Evolutionary conservation across 2,888 invertebrate species (phyloP), one percentile per base, ranked within the genome.

Genomic region (Exocentrus adspersus): DNA sequence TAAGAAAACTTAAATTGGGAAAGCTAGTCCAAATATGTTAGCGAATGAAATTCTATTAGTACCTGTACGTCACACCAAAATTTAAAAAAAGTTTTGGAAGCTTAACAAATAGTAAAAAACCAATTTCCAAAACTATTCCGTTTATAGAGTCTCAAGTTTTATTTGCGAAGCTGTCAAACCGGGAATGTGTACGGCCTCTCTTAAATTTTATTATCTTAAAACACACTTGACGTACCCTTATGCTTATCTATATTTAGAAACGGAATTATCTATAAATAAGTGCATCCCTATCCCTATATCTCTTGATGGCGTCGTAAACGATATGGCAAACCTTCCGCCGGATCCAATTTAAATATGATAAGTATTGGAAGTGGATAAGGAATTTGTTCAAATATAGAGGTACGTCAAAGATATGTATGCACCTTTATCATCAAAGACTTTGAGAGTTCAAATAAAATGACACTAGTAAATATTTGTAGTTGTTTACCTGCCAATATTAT

Each of bases 221-320:
- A 56, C 56, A 56, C 56, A 54, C 56, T 56, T 56, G 56, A 56
- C 56, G 43, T 30, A 45, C 56, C 56, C 56, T 56, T 56, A 56
- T 30, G 19, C 43, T 56, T 45, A 56, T 56, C 56, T 56, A 56
- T 56, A 56, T 56, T 56, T 56, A 56, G 56, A 56, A 56, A 56
- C 14, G 10, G 45, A 56, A 28, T 52, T 60, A 60, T 60, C 60
- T 60, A 60, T 60, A 60, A 60, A 60, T 60, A 60, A 51, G 51
- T 52, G 42, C 60, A 52, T 60, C 60, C 59, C 58, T 45, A 56
- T 45, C 56, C 45, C n/a, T 30, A 46, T 42, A 56, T 56, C 56
- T 56, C 5, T 30, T 19, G 5, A 30, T 45, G 30, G 43, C 43
- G 54, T 28, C 54, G 28, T 54, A 54, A 37, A 17, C 56, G 45